Evolutionary conservation across 2,888 invertebrate genomes (phyloP).

Genomic region (Ceramica pisi): DNA sequence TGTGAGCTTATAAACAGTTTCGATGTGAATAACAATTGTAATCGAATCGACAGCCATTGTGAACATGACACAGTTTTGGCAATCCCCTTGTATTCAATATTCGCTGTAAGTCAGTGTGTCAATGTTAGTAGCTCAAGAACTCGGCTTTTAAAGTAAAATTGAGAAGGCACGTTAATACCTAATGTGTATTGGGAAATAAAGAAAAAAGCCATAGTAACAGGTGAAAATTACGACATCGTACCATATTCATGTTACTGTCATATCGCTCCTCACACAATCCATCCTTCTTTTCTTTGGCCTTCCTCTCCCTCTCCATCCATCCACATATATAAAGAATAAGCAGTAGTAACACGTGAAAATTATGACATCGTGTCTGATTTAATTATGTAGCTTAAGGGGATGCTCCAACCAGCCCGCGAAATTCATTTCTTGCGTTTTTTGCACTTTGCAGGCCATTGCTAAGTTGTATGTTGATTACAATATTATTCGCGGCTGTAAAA

Average conservation of each 20-base stretch:
- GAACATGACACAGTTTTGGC: slow-evolving; percentile 36
- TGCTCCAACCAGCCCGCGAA: no score
- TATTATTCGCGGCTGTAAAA: no score
- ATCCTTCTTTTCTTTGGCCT: no score
- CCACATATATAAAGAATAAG: background rate
- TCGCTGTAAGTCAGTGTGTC: slow-evolving; percentile 60
- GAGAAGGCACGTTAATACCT: background rate
- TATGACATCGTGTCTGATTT: background rate
- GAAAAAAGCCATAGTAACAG: no score
- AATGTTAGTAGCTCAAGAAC: slow-evolving; percentile 57
- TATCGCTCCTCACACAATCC: no score
- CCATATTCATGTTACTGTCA: no score
- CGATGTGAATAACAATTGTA: slow-evolving; percentile 43
- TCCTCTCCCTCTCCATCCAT: no score
- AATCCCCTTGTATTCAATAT: slow-evolving; percentile 26
- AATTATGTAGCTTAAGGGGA: no score
- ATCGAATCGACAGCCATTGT: slow-evolving; percentile 36
- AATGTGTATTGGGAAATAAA: background rate
- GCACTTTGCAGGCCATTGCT: no score
- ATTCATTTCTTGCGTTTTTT: no score
- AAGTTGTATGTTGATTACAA: no score
- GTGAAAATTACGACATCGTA: background rate
- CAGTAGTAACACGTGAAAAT: no score
- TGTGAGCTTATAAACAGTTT: slow-evolving; percentile 11
- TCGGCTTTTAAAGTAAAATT: background rate